A percentile compares a stretch with the other conserved stretches of the same genome.
Evolutionary conservation across 2,888 invertebrate species (phyloP).

Genomic region (Coelopa pilipes): DNA sequence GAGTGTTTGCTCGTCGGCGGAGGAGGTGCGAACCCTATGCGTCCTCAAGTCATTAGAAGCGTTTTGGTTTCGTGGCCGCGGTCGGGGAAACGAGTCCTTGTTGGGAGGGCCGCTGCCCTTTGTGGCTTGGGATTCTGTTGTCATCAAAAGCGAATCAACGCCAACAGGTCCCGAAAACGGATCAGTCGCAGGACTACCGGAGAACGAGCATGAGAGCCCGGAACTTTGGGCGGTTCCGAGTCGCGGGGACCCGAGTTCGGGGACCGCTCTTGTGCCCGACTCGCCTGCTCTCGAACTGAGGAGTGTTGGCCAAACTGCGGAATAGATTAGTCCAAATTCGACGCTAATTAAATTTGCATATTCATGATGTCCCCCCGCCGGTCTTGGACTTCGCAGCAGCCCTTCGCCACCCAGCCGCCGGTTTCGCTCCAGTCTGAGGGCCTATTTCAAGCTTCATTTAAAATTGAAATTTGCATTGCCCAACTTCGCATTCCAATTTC

Average conservation of each 20-base stretch:
- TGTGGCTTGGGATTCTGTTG: no score
- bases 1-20: no score
- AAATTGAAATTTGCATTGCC: constrained; percentile 5
- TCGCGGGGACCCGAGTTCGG: not conserved
- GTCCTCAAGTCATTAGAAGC: no score
- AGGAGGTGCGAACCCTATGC: no score
- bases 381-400: not conserved
- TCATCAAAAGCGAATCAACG: no score
- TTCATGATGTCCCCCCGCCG: constrained; percentile 15
- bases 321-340: constrained; percentile 23
- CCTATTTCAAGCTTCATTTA: constrained; percentile 13
- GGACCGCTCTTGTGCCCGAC: not conserved
- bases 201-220: no score
- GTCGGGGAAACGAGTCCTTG: no score
- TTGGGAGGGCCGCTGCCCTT: no score
- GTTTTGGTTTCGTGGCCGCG: no score
- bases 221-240: no score
- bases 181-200: no score
- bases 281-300: constrained; percentile 6
- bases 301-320: constrained; percentile 7
- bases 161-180: no score
- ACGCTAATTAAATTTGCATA: constrained; percentile 29
- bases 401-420: not conserved
- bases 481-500: not conserved
- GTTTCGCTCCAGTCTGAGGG: not conserved